phyloP scores from a whole-genome alignment of 2,797 vertebrate species.

The Cryptoblepharus egeriae region DNA sequence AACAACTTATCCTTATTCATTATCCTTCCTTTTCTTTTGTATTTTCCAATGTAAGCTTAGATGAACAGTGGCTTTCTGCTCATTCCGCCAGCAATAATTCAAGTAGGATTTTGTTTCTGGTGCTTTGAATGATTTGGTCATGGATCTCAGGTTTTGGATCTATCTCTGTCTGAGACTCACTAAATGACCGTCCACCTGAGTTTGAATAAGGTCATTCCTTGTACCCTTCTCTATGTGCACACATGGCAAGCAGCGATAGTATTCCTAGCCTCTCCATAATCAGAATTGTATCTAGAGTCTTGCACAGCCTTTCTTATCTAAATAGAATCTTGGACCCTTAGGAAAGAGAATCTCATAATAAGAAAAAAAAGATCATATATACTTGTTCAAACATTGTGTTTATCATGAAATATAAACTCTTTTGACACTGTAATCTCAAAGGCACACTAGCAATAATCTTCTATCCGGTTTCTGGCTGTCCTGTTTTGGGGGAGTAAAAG shows the following conservation, averaged over 20 bases:
- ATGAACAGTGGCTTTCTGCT: no score
- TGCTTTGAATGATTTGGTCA: no score
- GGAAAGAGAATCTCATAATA: not conserved
- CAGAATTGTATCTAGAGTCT: not conserved
- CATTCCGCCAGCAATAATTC: no score
- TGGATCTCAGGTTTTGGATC: no score
- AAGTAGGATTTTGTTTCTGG: no score
- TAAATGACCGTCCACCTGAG: no score
- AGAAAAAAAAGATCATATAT: not conserved
- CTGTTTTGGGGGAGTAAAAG: not conserved
- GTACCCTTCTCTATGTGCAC: not conserved
- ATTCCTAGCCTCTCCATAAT: not conserved
- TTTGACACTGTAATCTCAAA: not conserved
- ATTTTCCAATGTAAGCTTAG: not conserved
- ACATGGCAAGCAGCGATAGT: not conserved
- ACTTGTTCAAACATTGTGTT: not conserved
- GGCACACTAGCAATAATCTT: not conserved
- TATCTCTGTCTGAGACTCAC: no score
- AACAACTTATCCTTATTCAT: not conserved
- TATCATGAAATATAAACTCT: not conserved
- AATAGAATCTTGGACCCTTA: not conserved
- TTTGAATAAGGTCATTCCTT: not conserved
- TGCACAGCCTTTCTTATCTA: not conserved
- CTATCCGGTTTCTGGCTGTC: not conserved
- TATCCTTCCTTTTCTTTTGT: not conserved